phyloP scores from a whole-genome alignment of 2,797 vertebrate genomes.

The Halcyon smyrnensis region DNA sequence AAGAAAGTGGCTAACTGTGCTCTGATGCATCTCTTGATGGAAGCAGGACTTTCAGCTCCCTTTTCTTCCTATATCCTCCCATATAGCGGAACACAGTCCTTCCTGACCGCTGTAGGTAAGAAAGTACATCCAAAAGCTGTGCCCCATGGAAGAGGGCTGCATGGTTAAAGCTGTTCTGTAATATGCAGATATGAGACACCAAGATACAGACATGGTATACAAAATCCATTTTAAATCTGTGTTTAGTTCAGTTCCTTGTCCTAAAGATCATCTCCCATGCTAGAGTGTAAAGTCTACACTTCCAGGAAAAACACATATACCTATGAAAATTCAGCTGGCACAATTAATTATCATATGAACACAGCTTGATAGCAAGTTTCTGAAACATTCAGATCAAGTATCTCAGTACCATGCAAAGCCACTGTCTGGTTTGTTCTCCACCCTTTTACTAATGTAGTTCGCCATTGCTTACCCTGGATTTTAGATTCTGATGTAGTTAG shows the following conservation, averaged over 20 bases:
- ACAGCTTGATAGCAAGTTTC: neutral
- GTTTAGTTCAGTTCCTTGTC: neutral
- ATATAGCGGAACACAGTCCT: neutral
- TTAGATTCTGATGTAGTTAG: neutral
- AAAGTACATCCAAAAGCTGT: neutral
- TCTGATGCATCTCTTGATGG: neutral
- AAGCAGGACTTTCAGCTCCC: neutral
- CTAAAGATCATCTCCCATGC: neutral
- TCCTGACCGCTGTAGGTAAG: neutral
- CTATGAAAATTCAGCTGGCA: neutral
- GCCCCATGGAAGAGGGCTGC: neutral
- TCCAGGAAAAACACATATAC: neutral
- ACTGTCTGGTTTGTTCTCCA: neutral
- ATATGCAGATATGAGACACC: neutral
- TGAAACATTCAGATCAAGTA: neutral
- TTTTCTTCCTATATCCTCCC: neutral
- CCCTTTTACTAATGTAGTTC: neutral
- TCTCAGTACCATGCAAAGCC: neutral
- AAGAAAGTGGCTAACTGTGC: neutral
- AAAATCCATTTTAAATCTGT: neutral
- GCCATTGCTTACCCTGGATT: neutral
- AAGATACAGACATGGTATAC: neutral
- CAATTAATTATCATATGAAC: neutral
- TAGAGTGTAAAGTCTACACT: neutral
- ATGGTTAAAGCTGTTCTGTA: neutral